Evolutionary conservation across 2,797 vertebrate species (phyloP).

Genomic region (Taeniopygia guttata): DNA sequence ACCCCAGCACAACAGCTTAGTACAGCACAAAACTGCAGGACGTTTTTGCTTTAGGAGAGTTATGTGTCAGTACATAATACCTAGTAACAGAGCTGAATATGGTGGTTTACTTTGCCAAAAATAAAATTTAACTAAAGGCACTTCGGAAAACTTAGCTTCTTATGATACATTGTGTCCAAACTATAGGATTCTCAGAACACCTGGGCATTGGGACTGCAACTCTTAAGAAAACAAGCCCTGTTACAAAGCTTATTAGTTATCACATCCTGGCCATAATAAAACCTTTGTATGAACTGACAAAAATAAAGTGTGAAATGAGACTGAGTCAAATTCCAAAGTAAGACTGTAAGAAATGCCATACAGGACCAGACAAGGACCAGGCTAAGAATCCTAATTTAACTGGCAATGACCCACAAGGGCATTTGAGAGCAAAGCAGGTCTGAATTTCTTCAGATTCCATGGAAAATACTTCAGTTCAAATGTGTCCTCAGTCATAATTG

Average conservation of each 20-base stretch:
- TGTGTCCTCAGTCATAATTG: background rate
- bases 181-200: background rate
- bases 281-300: background rate
- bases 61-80: background rate
- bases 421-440: background rate
- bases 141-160: background rate
- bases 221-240: background rate
- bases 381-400: background rate
- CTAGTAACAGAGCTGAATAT: background rate
- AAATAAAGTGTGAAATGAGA: background rate
- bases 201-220: background rate
- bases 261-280: background rate
- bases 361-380: background rate
- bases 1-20: background rate
- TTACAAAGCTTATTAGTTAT: background rate
- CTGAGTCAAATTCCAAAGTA: background rate
- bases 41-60: background rate
- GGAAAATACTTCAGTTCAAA: background rate
- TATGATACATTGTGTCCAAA: background rate
- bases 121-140: background rate
- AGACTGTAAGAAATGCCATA: background rate
- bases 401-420: background rate
- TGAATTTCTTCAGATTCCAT: background rate
- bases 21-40: accelerated
- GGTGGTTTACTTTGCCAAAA: background rate